Base-by-base conservation (phyloP, 2,113 vertebrate species). In the Aldabrachelys gigantea region DNA sequence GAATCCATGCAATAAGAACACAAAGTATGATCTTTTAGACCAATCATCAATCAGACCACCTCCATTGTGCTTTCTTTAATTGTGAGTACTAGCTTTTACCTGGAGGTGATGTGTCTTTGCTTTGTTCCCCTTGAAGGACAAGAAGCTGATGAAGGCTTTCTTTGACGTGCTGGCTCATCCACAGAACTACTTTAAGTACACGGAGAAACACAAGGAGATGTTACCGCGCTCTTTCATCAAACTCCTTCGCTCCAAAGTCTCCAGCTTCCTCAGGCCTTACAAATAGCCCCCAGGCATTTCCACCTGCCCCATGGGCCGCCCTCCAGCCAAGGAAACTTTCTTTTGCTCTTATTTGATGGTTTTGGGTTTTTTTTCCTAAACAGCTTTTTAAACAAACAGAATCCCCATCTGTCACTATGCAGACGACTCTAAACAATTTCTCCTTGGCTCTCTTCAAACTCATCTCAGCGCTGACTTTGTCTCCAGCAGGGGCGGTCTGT, bases 101-200 rank as follows among this genome's bases (percentile, higher is more conserved):
- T 57, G 6, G 59, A 31, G 38, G 65, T 41, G 93, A 56, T 85
- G 85, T 79, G 89, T 88, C 69, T 19, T 2, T 31, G 31, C 1
- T 49, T 97, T 7, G 52, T 72, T 92, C 93, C 94, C 95, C 88
- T 89, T 9, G 0, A 98, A 99, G 99, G 99, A 99, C 98, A 99
- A 99, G 98, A 99, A 99, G 98, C 98, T 99, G 98, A 99, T 99
- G 98, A 99, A 99, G 97, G 99, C 99, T 94, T 99, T 99, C 97
- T 99, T 99, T 1, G 99, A 99, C 2, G 99, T 99, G 96, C 98
- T 99, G 98, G 99, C 99, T 1, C 99, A 99, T 93, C 99, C 99
- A 88, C 99, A 99, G 98, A 99, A 99, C 98, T 99, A 99, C 98
- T 99, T 99, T 98, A 99, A 99, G 97, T 99, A 99, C 98, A 99